phyloP scores from a whole-genome alignment of 2,888 invertebrate genomes.

The Meteorus cinctellus region DNA sequence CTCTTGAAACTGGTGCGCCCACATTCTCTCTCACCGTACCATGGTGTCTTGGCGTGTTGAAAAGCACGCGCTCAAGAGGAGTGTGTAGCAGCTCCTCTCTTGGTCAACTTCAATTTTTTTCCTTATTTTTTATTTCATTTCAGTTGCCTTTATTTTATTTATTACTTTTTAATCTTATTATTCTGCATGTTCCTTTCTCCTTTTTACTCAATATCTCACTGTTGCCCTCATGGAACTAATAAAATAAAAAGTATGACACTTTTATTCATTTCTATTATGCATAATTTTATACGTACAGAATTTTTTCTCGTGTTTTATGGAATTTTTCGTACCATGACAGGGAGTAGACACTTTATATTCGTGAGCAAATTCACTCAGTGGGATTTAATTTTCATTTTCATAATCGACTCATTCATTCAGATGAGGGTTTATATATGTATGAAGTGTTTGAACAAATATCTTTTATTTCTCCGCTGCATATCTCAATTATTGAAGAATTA shows the following conservation, averaged over 20 bases:
- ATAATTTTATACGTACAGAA: no score
- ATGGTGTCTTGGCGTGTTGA: slow-evolving; percentile 34
- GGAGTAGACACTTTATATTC: background rate
- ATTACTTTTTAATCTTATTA: background rate
- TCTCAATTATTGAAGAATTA: background rate
- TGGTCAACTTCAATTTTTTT: slow-evolving; percentile 8
- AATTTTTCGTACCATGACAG: background rate
- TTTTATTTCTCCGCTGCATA: background rate
- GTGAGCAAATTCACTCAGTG: background rate
- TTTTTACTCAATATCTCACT: background rate
- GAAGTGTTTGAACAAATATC: background rate
- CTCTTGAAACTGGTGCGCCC: slow-evolving; percentile 66
- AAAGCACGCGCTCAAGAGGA: slow-evolving; percentile 3
- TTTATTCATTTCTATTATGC: no score
- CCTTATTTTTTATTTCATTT: slow-evolving; percentile 5
- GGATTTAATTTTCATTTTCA: background rate
- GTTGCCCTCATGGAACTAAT: background rate
- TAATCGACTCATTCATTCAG: background rate
- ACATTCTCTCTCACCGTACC: slow-evolving; percentile 56
- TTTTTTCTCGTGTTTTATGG: no score
- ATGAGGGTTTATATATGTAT: no score
- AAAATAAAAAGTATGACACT: background rate
- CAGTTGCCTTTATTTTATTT: background rate
- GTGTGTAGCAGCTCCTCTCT: background rate
- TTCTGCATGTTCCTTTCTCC: background rate